phyloP scores from a whole-genome alignment of 2,888 invertebrate species.

The Clunio marinus region DNA sequence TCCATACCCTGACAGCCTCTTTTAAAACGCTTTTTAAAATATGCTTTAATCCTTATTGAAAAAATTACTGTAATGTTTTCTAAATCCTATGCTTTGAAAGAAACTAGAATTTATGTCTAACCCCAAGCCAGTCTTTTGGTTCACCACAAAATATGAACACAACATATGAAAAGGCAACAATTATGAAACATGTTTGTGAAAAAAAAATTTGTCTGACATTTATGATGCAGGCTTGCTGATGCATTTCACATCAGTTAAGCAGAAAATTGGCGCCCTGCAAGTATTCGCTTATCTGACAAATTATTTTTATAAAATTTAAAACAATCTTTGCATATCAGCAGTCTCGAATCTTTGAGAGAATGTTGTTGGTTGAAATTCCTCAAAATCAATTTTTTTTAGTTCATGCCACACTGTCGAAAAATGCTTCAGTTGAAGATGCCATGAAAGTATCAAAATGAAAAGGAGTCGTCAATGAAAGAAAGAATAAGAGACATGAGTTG shows the following conservation, averaged over 20 bases:
- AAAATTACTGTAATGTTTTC: conserved; percentile 35
- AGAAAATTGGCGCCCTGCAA: conserved; percentile 31
- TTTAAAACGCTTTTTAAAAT: conserved; percentile 2
- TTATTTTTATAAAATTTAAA: conserved; percentile 7
- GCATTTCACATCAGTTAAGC: neutral
- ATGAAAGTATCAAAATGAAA: neutral
- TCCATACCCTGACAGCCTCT: neutral
- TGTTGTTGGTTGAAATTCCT: no score
- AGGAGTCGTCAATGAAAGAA: neutral
- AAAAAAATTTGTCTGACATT: neutral
- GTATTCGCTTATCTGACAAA: conserved; percentile 3
- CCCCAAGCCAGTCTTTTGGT: conserved; percentile 4
- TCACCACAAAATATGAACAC: conserved; percentile 10
- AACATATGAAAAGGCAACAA: conserved; percentile 10
- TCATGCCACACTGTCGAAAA: conserved; percentile 1
- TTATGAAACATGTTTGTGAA: neutral
- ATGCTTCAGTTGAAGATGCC: no score
- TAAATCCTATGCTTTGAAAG: conserved; percentile 21
- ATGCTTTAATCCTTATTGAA: conserved; percentile 32
- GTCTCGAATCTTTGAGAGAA: no score
- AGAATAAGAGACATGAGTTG: neutral
- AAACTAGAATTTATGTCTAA: neutral
- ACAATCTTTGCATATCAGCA: no score
- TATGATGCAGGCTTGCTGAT: neutral
- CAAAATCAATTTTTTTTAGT: neutral